A percentile compares a stretch with the other conserved stretches of the same genome.
phyloP scores from a whole-genome alignment of 2,888 invertebrate genomes.

The Drosophila barbarae region DNA sequence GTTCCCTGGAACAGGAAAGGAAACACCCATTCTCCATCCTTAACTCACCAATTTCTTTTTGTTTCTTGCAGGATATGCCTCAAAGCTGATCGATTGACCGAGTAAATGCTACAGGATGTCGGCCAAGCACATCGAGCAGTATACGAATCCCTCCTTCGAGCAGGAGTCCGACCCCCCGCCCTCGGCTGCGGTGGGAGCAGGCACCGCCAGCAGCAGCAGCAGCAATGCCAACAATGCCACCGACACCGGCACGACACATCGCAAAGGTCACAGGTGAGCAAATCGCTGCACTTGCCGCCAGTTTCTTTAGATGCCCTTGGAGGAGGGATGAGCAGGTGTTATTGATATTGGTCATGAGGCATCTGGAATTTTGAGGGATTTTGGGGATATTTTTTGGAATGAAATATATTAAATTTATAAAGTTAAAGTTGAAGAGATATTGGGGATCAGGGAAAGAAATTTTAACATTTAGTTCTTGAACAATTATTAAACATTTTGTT shows the following conservation, averaged over 20 bases:
- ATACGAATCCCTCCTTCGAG: constrained; percentile 75
- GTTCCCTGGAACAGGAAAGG: constrained; percentile 16
- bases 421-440: no score
- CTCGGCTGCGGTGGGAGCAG: constrained; percentile 22
- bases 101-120: constrained; percentile 73
- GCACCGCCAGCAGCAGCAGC: constrained; percentile 48
- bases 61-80: constrained; percentile 48
- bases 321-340: background rate
- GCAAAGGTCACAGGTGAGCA: constrained; percentile 84
- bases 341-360: background rate
- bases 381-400: background rate
- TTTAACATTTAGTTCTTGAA: no score
- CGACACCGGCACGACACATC: constrained; percentile 81
- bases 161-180: constrained; percentile 54
- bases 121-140: constrained; percentile 61
- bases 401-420: background rate
- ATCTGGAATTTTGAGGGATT: background rate
- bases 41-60: constrained; percentile 1
- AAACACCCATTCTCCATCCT: background rate
- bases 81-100: constrained; percentile 39
- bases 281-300: constrained; percentile 53
- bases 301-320: constrained; percentile 9
- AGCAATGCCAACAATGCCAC: constrained; percentile 40
- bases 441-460: no score
- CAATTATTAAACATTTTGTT: background rate